A percentile compares a stretch with the other conserved stretches of the same genome.
These are phyloP conservation scores for Notothenia rossii DNA, from an alignment of 2,113 vertebrate species.

Conservation along the genomic window DNA sequence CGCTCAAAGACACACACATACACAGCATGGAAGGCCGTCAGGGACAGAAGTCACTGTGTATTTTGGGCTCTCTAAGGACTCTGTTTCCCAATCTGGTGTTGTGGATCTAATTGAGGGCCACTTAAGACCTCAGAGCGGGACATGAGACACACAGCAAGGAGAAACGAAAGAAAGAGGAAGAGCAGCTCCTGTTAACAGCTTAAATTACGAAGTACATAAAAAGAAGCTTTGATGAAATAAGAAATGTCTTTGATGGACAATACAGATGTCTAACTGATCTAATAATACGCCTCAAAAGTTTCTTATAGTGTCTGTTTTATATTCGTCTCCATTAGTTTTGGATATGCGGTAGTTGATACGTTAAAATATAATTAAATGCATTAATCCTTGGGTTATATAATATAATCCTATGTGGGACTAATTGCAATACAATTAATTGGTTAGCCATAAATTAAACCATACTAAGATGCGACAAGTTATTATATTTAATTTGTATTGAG, in stretches of 20 bases:
- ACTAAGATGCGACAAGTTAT: too few species aligned
- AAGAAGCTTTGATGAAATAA: not conserved
- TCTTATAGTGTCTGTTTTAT: not conserved
- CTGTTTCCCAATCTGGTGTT: not conserved
- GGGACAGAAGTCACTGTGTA: conserved; percentile 49
- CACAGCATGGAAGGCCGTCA: conserved; percentile 8
- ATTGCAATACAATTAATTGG: too few species aligned
- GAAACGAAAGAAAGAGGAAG: not conserved
- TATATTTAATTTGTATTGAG: not conserved
- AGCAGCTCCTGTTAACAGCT: not conserved
- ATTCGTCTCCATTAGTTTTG: not conserved
- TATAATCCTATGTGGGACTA: too few species aligned
- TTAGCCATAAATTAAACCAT: too few species aligned
- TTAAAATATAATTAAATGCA: not conserved
- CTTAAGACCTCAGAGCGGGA: not conserved
- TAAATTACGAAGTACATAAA: not conserved
- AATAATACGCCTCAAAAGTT: not conserved
- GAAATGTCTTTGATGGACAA: not conserved
- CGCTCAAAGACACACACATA: conserved; percentile 17
- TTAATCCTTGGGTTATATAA: not conserved
- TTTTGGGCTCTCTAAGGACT: conserved; percentile 27
- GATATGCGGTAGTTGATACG: not conserved
- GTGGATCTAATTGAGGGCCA: not conserved
- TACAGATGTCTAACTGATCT: not conserved
- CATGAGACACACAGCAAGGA: not conserved